Base-by-base conservation (phyloP, 2,888 invertebrate species). In the Idaea biselata region DNA sequence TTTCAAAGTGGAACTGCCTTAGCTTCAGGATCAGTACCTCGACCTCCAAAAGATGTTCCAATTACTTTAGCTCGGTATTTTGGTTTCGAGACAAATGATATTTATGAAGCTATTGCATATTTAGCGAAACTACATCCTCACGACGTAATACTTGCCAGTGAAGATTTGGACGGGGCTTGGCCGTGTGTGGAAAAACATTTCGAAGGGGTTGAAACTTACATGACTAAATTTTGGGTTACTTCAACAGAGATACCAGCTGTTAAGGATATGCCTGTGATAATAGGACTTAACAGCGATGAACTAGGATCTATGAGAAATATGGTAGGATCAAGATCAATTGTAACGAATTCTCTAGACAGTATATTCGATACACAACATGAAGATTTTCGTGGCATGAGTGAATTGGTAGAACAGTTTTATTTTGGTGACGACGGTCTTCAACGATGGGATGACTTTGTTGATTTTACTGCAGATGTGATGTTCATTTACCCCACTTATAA, bases 1-100 rank as follows among this genome's bases (percentile, higher is more conserved):
- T 59, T 82, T 31, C 75, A 80, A 68, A 84, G 83, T 60, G 83
- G 84, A 7, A 74, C 77, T 7, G 58, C 70, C 17, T 55, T 76
- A 2, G 59, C 70, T 0, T 65, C 74, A 0, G 63, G 63, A 70
- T 0, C 56, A 71, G 11, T 44, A 3, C 44, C 18, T 6, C 69
- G 74, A 17, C 70, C 74, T 0, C 69, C 76, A 17, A 72, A 65
- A 68, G 60, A 60, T 31, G 74, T 75, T 16, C 78, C 82, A 4
- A 55, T 76, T 0, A 74, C 64, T 56, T 61, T 85, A 17, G 78
- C 82, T 17, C 58, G 62, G 33, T 61, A 74, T 32, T 70, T 85
- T 44, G 82, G 79, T 1, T 69, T 67, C 33, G 60, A 66, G 1
- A 77, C 79, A 0, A 64, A 73, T 55, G 68, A 78, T 63, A 16